Evolutionary conservation across 2,113 vertebrate genomes (phyloP), one percentile per base, ranked within the genome.

Genomic region (Crotophaga sulcirostris): DNA sequence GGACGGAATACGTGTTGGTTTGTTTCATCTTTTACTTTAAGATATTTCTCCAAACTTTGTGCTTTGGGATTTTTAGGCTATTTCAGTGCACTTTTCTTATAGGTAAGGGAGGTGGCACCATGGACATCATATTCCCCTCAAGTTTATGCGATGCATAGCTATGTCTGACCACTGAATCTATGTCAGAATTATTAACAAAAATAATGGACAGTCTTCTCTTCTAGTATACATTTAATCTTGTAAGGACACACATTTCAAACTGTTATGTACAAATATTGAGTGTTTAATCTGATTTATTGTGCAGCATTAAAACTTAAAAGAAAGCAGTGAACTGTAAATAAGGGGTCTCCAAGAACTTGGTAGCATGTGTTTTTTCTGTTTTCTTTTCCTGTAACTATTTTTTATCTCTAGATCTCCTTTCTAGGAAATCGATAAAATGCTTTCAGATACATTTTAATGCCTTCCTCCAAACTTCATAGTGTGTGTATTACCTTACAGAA

Each of bases 391-490:
- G 40, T 24, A 79, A 52, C n/a, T 85, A 28, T 26, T 78, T 93
- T 93, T 90, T 69, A 64, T 34, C 13, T 58, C 31, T 70, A 66
- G 36, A 36, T 51, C 19, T 28, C 17, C 12, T 78, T 70, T 87
- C 47, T 60, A 66, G 38, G n/a, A 29, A 81, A 80, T 84, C 68
- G 55, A 23, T 77, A 91, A 64, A 87, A 51, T 25, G 23, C 14
- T 89, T 94, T 78, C 64, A 89, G 4, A 36, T 56, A 42, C 7
- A 2, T 82, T 95, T 89, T 84, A 96, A 88, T 51, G 33, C 89
- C 89, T 94, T 86, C 63, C 81, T 97, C n/a, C 18, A 15, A 95
- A 90, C n/a, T 93, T 88, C 74, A 84, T 66, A 76, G 78, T 69
- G 72, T 69, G 72, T 55, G 47, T 28, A 84, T 91, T 92, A 82